phyloP scores from a whole-genome alignment of 2,888 invertebrate species.

The Papilio elwesi region DNA sequence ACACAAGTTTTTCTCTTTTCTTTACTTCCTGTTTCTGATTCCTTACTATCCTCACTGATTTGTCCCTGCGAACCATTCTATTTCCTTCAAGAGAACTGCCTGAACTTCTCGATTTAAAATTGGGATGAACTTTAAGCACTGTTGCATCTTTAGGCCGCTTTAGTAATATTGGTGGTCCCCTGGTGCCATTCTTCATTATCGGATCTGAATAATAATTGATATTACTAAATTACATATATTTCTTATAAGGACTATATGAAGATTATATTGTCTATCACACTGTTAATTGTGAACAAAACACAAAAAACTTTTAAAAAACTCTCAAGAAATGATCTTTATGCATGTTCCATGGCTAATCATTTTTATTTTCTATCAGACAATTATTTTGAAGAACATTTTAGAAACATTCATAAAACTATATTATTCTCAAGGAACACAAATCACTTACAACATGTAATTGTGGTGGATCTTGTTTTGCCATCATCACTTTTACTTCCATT shows the following conservation, averaged over 20 bases:
- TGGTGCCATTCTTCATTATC: constrained; percentile 73
- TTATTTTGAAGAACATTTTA: too few species aligned
- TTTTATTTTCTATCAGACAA: too few species aligned
- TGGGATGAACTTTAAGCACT: constrained; percentile 67
- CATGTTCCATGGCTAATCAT: too few species aligned
- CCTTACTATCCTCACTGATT: constrained; percentile 63
- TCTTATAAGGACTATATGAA: too few species aligned
- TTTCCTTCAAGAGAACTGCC: constrained; percentile 46
- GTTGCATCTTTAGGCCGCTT: constrained; percentile 79
- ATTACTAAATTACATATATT: neutral
- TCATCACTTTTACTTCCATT: constrained; percentile 51
- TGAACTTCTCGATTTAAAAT: constrained; percentile 57
- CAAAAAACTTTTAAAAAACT: too few species aligned
- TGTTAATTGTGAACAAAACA: too few species aligned
- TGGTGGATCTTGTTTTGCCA: constrained; percentile 64
- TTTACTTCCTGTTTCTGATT: constrained; percentile 58
- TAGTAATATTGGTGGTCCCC: constrained; percentile 74
- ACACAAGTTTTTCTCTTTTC: constrained; percentile 77
- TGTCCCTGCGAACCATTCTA: constrained; percentile 56
- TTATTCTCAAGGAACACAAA: neutral
- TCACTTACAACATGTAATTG: constrained; percentile 78
- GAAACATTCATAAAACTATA: constrained; percentile 24
- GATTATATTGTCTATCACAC: too few species aligned
- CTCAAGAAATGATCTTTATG: too few species aligned
- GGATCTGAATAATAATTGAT: constrained; percentile 60